Percentiles rank a stretch among this genome's conserved stretches.
Conservation (phyloP, 2,797 vertebrate species). For the Rhadinocentrus ornatus region DNA sequence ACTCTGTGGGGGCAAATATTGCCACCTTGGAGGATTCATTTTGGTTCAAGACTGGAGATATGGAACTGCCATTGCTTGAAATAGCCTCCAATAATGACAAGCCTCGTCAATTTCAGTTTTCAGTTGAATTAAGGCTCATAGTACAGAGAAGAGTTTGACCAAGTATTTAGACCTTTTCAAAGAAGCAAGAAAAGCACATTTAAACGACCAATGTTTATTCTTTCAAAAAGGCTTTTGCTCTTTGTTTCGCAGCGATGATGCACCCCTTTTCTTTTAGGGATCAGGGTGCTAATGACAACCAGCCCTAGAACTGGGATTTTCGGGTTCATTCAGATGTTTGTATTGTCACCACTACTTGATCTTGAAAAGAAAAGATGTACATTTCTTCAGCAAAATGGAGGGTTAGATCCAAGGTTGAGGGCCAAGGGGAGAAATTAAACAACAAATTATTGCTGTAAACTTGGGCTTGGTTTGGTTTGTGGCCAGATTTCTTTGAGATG, state of each 20-base stretch:
- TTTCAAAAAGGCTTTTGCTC: not conserved
- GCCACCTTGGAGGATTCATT: too few species aligned
- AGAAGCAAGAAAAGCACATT: not conserved
- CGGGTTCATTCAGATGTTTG: not conserved
- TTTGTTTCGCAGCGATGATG: not conserved
- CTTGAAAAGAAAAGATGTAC: not conserved
- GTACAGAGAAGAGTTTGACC: not conserved
- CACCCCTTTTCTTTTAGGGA: too few species aligned
- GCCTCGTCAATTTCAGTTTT: not conserved
- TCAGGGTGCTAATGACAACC: too few species aligned
- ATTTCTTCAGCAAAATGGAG: not conserved
- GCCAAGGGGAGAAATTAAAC: not conserved
- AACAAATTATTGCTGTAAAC: not conserved
- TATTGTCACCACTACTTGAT: not conserved
- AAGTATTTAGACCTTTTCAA: not conserved
- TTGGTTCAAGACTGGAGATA: too few species aligned
- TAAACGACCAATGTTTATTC: not conserved
- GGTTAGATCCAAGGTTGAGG: not conserved
- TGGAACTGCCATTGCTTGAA: too few species aligned
- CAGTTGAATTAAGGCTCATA: not conserved
- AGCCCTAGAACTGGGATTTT: too few species aligned
- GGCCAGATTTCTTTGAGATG: not conserved
- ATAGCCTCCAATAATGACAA: too few species aligned
- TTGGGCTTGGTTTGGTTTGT: constrained; percentile 1
- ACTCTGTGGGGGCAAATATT: too few species aligned